A percentile compares a stretch with the other conserved stretches of the same genome.
Evolutionary conservation across 37 sponge, comb jelly and placozoan species (phyloP).

Genomic region (Ianthella basta): DNA sequence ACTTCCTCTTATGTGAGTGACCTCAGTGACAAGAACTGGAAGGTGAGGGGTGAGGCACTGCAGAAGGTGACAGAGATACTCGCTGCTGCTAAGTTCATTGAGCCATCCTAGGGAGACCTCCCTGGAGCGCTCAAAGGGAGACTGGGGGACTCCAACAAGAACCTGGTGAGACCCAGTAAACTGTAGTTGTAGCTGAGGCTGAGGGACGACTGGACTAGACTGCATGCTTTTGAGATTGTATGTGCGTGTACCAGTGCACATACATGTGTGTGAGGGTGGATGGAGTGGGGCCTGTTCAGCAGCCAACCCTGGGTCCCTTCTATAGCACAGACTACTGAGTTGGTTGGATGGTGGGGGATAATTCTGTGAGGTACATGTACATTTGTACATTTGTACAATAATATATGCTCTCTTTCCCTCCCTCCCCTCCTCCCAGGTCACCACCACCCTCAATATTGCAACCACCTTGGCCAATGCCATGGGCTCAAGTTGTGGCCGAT

Average conservation of each 20-base stretch:
- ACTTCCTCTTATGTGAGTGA: slow-evolving; percentile 68
- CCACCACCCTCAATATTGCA: slow-evolving; percentile 67
- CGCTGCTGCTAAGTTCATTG: slow-evolving; percentile 74
- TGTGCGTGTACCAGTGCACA: not conserved
- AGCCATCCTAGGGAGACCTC: slow-evolving; percentile 78
- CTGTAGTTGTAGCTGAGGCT: not conserved
- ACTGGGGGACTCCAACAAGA: slow-evolving; percentile 87
- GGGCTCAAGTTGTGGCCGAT: slow-evolving; percentile 68
- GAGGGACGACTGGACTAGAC: not conserved
- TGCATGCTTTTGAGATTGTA: no score
- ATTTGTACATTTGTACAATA: no score
- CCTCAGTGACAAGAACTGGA: slow-evolving; percentile 90
- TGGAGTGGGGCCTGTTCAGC: no score
- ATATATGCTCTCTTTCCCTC: no score
- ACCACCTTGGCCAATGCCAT: slow-evolving; percentile 69
- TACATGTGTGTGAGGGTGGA: not conserved
- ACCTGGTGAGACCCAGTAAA: slow-evolving; percentile 62
- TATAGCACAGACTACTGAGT: no score
- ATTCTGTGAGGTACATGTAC: no score
- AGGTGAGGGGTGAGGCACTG: slow-evolving; percentile 77
- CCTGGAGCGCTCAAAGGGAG: slow-evolving; percentile 82
- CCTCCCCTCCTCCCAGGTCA: no score
- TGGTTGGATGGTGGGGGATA: no score
- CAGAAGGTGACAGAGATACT: slow-evolving; percentile 75
- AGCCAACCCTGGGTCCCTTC: no score